Conservation (phyloP, 2,888 invertebrate genomes). For the Dysmachus trigonus region DNA sequence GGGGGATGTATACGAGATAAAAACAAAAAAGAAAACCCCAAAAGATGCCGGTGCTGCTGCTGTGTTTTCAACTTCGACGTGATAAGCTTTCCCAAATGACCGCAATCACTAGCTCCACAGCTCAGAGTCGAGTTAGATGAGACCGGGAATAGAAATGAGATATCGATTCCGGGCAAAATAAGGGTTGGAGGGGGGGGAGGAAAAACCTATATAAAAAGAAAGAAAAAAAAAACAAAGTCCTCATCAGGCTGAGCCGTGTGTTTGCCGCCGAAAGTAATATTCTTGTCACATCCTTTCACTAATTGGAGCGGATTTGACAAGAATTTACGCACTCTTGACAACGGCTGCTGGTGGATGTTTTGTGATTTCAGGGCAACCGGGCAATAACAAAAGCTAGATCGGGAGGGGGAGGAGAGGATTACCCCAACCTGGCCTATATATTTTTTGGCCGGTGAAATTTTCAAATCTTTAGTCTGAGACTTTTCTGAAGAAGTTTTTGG, state of each 20-base stretch:
- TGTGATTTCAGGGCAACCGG: not conserved
- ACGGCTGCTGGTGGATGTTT: not conserved
- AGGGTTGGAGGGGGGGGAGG: too few relatives aligned
- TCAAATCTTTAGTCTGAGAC: not conserved
- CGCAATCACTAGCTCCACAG: not conserved
- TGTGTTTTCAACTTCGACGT: constrained; percentile 20
- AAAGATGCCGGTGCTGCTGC: not conserved
- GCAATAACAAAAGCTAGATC: not conserved
- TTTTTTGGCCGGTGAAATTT: not conserved
- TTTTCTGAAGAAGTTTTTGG: not conserved
- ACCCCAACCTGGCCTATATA: not conserved
- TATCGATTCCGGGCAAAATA: not conserved
- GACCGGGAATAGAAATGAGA: constrained; percentile 13
- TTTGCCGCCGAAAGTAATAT: not conserved
- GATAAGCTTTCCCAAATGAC: constrained; percentile 20
- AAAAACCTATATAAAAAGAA: not conserved
- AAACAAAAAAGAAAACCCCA: not conserved
- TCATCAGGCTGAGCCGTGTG: not conserved
- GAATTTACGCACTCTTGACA: not conserved
- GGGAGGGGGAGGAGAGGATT: too few relatives aligned
- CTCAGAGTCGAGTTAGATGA: not conserved
- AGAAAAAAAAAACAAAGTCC: too few relatives aligned
- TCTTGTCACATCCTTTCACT: constrained; percentile 9
- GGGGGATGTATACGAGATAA: not conserved
- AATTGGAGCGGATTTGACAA: constrained; percentile 7